Conservation (phyloP, 2,113 vertebrate species). For the Clarias batrachus region DNA sequence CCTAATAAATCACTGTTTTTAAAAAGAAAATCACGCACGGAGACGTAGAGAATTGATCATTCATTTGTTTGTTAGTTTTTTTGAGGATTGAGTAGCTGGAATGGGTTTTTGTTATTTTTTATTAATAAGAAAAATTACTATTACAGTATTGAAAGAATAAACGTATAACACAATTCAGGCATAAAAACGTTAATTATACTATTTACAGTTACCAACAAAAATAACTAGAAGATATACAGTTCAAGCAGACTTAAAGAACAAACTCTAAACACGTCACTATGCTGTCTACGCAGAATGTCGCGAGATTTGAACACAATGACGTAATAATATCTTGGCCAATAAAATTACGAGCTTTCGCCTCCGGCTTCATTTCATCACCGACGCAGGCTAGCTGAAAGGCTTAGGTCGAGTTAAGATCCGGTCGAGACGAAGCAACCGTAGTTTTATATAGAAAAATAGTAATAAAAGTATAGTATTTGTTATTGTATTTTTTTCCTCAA, state of each 20-base stretch:
- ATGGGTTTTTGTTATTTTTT: too few relatives aligned
- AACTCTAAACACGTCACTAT: background rate
- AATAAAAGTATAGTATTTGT: background rate
- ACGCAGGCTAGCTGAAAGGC: constrained; percentile 33
- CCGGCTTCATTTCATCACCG: constrained; percentile 41
- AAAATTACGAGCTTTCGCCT: constrained; percentile 44
- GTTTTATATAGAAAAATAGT: constrained; percentile 1
- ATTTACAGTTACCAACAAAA: too few relatives aligned
- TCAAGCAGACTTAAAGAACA: too few relatives aligned
- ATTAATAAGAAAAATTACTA: too few relatives aligned
- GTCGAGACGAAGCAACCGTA: background rate
- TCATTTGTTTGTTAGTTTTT: too few relatives aligned
- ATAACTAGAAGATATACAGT: too few relatives aligned
- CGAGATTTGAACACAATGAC: constrained; percentile 16
- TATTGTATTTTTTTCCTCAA: background rate
- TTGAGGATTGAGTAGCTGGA: too few relatives aligned
- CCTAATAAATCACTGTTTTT: background rate
- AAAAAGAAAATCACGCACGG: too few relatives aligned
- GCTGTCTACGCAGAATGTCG: constrained; percentile 17
- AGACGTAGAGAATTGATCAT: too few relatives aligned
- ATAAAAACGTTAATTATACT: too few relatives aligned
- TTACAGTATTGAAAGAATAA: too few relatives aligned
- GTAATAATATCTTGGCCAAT: constrained; percentile 33
- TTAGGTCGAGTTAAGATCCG: constrained; percentile 23
- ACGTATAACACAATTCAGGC: too few relatives aligned